Conservation (phyloP, 2,797 vertebrate species). For the Halcyon smyrnensis region DNA sequence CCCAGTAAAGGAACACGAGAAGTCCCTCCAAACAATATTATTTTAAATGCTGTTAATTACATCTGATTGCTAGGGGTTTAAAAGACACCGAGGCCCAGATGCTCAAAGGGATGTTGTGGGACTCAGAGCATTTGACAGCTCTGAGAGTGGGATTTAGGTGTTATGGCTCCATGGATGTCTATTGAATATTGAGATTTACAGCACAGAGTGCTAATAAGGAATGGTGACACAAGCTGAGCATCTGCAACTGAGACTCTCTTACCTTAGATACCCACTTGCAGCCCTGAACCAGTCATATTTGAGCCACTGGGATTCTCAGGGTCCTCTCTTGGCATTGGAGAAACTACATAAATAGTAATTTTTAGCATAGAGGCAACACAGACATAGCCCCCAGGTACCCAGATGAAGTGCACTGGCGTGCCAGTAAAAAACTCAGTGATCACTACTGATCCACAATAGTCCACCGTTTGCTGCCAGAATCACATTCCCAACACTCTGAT, state of each 20-base stretch:
- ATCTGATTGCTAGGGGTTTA: background rate
- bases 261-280: background rate
- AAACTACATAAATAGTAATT: background rate
- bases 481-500: background rate
- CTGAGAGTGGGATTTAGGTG: background rate
- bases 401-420: background rate
- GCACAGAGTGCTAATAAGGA: background rate
- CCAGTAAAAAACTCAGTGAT: background rate
- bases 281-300: background rate
- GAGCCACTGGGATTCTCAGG: background rate
- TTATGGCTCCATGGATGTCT: background rate
- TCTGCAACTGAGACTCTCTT: background rate
- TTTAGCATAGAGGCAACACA: background rate
- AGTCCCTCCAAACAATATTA: background rate
- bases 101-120: rapidly evolving
- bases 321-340: background rate
- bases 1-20: background rate
- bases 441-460: background rate
- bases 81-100: background rate
- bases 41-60: background rate
- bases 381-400: background rate
- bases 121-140: background rate
- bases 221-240: background rate
- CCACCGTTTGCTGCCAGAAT: background rate
- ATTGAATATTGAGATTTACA: background rate